These are phyloP conservation scores for Emmelina monodactyla DNA, from an alignment of 2,888 invertebrate species.

Conservation along the genomic window DNA sequence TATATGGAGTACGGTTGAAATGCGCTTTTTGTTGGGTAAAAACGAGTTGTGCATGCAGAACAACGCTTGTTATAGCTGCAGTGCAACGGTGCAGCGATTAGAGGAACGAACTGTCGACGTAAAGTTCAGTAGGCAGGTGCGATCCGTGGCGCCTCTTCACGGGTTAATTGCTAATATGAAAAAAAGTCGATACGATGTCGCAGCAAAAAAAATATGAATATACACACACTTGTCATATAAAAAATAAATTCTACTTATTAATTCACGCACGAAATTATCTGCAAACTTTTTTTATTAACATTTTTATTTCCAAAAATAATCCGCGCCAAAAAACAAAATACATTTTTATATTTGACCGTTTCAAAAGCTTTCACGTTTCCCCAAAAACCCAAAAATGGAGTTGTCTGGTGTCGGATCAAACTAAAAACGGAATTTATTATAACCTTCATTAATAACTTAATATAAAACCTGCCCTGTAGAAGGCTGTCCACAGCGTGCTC, in stretches of 20 bases:
- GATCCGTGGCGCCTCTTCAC: constrained; percentile 2
- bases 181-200: no score
- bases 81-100: constrained; percentile 4
- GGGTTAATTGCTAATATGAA: no score
- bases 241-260: no score
- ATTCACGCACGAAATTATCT: no score
- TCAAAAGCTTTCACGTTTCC: background rate
- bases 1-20: constrained; percentile 38
- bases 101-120: no score
- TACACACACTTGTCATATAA: no score
- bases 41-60: background rate
- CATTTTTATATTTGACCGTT: no score
- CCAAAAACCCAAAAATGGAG: background rate
- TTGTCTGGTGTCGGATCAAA: constrained; percentile 31
- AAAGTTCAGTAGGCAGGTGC: constrained; percentile 4
- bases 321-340: no score
- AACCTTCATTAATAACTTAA: constrained; percentile 56
- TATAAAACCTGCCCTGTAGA: constrained; percentile 29
- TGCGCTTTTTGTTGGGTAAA: constrained; percentile 35
- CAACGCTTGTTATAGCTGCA: background rate
- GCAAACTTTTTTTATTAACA: no score
- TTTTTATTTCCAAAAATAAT: no score
- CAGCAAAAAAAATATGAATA: no score
- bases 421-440: constrained; percentile 63
- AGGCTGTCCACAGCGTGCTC: constrained; percentile 12